Evolutionary conservation across 2,113 vertebrate genomes (phyloP), one percentile per base, ranked within the genome.

Genomic region (Machaerirhynchus nigripectus): DNA sequence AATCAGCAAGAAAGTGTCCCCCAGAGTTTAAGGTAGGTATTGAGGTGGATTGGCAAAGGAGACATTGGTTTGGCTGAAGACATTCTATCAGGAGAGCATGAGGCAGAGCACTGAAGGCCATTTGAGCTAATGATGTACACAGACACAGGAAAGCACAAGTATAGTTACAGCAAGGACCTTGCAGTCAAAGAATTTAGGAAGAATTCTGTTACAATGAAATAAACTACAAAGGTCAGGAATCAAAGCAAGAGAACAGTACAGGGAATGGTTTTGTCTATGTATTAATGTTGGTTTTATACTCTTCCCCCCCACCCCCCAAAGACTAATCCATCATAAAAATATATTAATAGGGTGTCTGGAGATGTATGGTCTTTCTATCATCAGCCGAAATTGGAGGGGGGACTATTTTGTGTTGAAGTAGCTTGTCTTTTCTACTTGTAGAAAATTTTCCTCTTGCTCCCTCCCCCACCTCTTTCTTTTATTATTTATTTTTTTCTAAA

Each of bases 301-400:
- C 8, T 57, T 64, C 5, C 2, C 3, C 11, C 2, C 4, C 2
- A 30, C 2, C 3, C 11, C 2, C 4, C 2, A 30, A 71, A 77
- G 30, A 60, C 31, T 67, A 56, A 52, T 55, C 8, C 20, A 33
- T 73, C 40, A 33, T 52, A 35, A 77, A 59, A 64, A 55, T 11
- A 22, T 31, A 31, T 56, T 24, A 57, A 50, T 42, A 56, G 6
- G 18, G 20, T 53, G 18, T 49, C 20, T 39, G 57, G 46, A 42
- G n/a, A 57, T 49, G 16, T 46, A 12, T 49, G 80, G 6, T 5
- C 79, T 91, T 93, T 73, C 27, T 76, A 3, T n/a, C n/a, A 49
- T 56, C 49, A 64, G 28, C 22, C 55, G 49, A 67, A 92, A 80
- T 57, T 90, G 42, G 37, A 88, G 26, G 30, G 26, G 30, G 42